Evolutionary conservation across 2,888 invertebrate species (phyloP).

Genomic region (Leptogaster cylindrica): DNA sequence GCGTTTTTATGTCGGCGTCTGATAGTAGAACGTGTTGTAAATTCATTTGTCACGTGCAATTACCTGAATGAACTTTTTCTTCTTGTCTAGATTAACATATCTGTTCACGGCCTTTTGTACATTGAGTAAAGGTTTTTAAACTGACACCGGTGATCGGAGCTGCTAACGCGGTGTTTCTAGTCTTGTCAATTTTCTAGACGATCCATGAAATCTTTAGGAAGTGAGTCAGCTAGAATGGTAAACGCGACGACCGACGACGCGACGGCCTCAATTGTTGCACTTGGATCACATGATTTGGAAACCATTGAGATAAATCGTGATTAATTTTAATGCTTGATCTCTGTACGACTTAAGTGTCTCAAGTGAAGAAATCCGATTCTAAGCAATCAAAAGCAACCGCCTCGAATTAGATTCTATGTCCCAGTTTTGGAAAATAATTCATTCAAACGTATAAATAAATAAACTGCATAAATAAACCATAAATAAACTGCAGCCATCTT

Average conservation of each 20-base stretch:
- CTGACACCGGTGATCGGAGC: background rate
- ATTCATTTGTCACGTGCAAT: constrained; percentile 37
- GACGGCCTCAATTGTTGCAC: constrained; percentile 9
- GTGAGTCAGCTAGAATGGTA: constrained; percentile 20
- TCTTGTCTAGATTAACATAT: constrained; percentile 27
- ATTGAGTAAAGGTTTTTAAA: background rate
- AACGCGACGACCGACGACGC: too few relatives aligned
- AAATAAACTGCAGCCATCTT: constrained; percentile 1
- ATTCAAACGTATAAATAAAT: background rate
- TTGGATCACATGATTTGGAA: constrained; percentile 6
- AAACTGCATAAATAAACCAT: background rate
- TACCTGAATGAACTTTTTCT: constrained; percentile 9
- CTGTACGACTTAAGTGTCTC: too few relatives aligned
- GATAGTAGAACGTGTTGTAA: background rate
- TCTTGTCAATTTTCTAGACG: constrained; percentile 4
- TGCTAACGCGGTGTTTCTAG: background rate
- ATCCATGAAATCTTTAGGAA: constrained; percentile 18
- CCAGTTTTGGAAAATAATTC: background rate
- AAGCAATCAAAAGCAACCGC: background rate
- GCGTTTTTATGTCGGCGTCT: background rate
- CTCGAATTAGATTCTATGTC: background rate
- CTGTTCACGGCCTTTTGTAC: background rate
- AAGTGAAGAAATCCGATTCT: background rate
- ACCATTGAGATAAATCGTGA: constrained; percentile 5
- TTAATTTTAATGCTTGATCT: background rate